Conservation (phyloP, 2,113 vertebrate species). For the Scortum barcoo region DNA sequence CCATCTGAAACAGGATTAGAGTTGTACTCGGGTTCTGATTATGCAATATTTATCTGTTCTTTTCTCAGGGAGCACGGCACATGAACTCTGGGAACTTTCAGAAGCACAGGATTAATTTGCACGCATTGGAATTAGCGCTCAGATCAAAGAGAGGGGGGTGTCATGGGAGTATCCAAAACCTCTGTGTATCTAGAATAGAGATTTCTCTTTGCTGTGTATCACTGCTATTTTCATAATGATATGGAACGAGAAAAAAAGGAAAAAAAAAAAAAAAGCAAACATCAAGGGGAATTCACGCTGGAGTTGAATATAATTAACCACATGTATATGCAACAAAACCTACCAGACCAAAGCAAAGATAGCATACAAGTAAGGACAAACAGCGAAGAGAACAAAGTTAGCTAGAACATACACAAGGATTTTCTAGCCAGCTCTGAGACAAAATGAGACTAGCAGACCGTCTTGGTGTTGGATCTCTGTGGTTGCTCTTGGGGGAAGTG, state of each 20-base stretch:
- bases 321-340: conserved; percentile 55
- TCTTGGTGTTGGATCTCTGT: conserved; percentile 19
- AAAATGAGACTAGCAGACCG: conserved; percentile 25
- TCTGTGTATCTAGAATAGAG: conserved; percentile 70
- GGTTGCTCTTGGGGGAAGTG: conserved; percentile 27
- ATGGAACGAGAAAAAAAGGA: neutral
- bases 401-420: conserved; percentile 54
- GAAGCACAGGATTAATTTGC: conserved; percentile 80
- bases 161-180: conserved; percentile 72
- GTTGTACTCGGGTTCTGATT: conserved; percentile 52
- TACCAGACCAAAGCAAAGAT: conserved; percentile 51
- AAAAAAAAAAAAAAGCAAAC: conserved; percentile 37
- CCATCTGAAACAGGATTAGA: conserved; percentile 76
- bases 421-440: conserved; percentile 35
- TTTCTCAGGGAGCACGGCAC: conserved; percentile 64
- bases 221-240: conserved; percentile 73
- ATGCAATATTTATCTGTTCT: conserved; percentile 77
- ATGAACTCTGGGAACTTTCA: conserved; percentile 78
- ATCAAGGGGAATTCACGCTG: conserved; percentile 58
- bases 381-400: conserved; percentile 56
- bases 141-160: conserved; percentile 77
- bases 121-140: conserved; percentile 74
- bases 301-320: conserved; percentile 67
- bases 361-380: conserved; percentile 47
- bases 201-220: conserved; percentile 62